Evolutionary conservation across 1,140 invertebrate genomes (phyloP).

Genomic region (Nasonia giraulti): DNA sequence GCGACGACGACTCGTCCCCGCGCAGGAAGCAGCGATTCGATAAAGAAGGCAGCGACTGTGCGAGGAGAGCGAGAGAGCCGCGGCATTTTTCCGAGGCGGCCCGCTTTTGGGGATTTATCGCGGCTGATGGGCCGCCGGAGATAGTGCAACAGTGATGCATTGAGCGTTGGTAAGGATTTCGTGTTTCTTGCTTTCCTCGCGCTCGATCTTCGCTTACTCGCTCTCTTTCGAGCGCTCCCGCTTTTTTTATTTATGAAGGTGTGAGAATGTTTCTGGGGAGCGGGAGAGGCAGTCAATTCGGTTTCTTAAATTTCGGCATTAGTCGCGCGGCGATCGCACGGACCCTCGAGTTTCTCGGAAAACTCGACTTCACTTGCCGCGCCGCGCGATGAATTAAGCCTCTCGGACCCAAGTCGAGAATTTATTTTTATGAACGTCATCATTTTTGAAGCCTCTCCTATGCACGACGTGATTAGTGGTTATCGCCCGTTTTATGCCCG

Average conservation of each 20-base stretch:
- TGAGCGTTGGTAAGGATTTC: conserved; percentile 3
- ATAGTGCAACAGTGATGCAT: conserved; percentile 47
- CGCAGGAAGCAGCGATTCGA: background rate
- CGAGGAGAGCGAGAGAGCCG: background rate
- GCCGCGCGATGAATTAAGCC: background rate
- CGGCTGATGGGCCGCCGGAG: conserved; percentile 23
- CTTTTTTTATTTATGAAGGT: conserved; percentile 21
- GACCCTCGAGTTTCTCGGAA: background rate
- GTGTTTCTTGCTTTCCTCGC: conserved; percentile 31
- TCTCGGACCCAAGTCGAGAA: background rate
- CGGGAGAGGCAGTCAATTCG: background rate
- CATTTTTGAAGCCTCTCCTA: background rate
- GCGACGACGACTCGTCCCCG: background rate
- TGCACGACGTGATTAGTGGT: conserved; percentile 1
- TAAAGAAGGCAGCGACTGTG: background rate
- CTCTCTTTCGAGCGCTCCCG: background rate
- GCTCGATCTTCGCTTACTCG: background rate
- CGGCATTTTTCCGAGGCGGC: conserved; percentile 40
- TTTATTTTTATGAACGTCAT: conserved; percentile 3
- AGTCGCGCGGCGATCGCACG: background rate
- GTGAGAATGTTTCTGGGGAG: conserved; percentile 4
- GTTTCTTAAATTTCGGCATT: background rate
- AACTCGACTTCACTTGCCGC: background rate
- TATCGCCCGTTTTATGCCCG: background rate
- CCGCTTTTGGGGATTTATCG: conserved; percentile 47